Percentiles rank a stretch among this genome's conserved stretches.
Conservation (phyloP, 2,888 invertebrate genomes). For the Girardia tigrina region DNA sequence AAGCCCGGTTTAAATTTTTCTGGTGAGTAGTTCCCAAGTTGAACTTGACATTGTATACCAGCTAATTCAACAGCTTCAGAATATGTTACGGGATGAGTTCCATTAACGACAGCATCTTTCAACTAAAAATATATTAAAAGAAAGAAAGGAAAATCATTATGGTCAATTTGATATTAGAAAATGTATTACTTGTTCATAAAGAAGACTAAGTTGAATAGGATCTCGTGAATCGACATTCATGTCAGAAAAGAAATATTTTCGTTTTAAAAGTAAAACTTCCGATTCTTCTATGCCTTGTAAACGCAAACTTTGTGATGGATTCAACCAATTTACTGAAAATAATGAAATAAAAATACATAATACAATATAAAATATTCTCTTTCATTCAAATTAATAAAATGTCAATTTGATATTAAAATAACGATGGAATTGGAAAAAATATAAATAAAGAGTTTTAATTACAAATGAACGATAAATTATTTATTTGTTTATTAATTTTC, state of each 20-base stretch:
- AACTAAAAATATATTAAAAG: conserved; percentile 55
- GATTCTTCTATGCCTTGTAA: conserved; percentile 88
- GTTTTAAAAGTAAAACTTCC: conserved; percentile 75
- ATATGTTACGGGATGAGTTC: conserved; percentile 87
- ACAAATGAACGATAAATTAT: too few species aligned
- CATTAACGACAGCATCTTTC: conserved; percentile 85
- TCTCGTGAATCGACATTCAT: conserved; percentile 93
- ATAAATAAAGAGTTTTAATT: neutral
- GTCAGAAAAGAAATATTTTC: conserved; percentile 96
- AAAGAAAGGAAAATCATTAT: neutral
- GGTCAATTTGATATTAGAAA: too few species aligned
- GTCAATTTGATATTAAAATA: neutral
- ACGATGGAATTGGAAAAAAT: neutral
- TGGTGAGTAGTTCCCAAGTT: conserved; percentile 86
- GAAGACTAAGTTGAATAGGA: conserved; percentile 77
- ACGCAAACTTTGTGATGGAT: conserved; percentile 85
- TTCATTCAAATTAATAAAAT: neutral
- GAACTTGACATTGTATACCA: conserved; percentile 92
- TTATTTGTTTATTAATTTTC: too few species aligned
- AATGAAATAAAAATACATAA: neutral
- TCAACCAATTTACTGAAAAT: conserved; percentile 71
- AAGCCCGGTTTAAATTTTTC: conserved; percentile 81
- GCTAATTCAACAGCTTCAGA: conserved; percentile 84
- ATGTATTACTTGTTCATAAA: conserved; percentile 66
- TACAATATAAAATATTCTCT: neutral